Conservation (phyloP, 1,140 invertebrate species). For the Tetragnatha versicolor region DNA sequence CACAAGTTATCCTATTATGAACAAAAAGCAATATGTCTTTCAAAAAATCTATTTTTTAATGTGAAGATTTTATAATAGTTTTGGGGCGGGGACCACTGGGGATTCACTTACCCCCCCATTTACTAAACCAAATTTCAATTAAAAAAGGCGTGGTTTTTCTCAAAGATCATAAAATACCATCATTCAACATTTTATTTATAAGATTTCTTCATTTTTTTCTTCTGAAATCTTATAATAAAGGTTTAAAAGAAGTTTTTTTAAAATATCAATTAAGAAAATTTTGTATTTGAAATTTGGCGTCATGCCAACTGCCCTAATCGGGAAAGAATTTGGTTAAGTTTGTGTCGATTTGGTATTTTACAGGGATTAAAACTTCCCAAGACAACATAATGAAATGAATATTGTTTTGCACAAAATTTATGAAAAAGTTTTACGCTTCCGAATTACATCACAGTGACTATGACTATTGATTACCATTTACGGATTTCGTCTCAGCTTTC, state of each 20-base stretch:
- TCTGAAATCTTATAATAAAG: neutral
- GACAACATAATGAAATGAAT: neutral
- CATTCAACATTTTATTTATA: too few relatives aligned
- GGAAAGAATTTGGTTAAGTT: constrained; percentile 18
- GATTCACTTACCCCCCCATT: too few relatives aligned
- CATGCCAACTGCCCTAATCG: constrained; percentile 51
- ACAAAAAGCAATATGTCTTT: too few relatives aligned
- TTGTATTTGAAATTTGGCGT: constrained; percentile 40
- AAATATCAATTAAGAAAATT: constrained; percentile 5
- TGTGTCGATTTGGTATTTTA: neutral
- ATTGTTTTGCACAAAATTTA: neutral
- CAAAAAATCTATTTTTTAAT: too few relatives aligned
- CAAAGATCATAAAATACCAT: too few relatives aligned
- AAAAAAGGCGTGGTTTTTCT: too few relatives aligned
- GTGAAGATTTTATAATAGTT: too few relatives aligned
- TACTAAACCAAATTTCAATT: too few relatives aligned
- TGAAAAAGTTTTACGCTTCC: neutral
- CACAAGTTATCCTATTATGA: too few relatives aligned
- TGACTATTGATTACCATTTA: neutral
- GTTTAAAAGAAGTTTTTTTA: neutral
- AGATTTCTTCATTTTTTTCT: too few relatives aligned
- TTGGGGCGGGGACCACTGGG: too few relatives aligned
- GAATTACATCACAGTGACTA: neutral
- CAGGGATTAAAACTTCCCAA: neutral
- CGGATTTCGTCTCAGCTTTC: neutral